These are phyloP conservation scores for Tipula lateralis DNA, from an alignment of 2,888 invertebrate genomes.

Conservation along the genomic window DNA sequence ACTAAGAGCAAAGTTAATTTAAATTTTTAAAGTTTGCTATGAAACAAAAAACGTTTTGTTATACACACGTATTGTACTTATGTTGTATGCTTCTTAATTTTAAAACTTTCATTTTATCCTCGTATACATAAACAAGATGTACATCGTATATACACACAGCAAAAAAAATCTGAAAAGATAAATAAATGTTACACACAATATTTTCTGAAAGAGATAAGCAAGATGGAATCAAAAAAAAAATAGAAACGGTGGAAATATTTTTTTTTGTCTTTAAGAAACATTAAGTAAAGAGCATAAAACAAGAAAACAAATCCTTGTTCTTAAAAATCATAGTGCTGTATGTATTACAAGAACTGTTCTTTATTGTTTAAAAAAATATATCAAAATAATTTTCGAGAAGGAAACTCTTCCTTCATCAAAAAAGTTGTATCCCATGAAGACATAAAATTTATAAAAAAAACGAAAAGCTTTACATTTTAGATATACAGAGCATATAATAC, in stretches of 20 bases:
- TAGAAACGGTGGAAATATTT: neutral
- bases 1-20: neutral
- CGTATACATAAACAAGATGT: neutral
- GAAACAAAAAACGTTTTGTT: neutral
- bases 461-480: neutral
- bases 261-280: conserved; percentile 12
- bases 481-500: neutral
- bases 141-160: too few relatives aligned
- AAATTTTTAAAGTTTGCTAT: neutral
- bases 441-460: neutral
- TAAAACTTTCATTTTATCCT: neutral
- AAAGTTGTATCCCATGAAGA: neutral
- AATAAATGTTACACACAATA: neutral
- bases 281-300: neutral
- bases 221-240: neutral
- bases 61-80: conserved; percentile 2
- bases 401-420: neutral
- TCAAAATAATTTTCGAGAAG: neutral
- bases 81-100: neutral
- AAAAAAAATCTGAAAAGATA: neutral
- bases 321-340: neutral
- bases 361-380: neutral
- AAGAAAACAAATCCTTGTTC: neutral
- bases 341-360: conserved; percentile 7
- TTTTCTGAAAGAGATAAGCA: neutral